phyloP scores from a whole-genome alignment of 2,888 invertebrate genomes.

The Trichopria drosophilae region DNA sequence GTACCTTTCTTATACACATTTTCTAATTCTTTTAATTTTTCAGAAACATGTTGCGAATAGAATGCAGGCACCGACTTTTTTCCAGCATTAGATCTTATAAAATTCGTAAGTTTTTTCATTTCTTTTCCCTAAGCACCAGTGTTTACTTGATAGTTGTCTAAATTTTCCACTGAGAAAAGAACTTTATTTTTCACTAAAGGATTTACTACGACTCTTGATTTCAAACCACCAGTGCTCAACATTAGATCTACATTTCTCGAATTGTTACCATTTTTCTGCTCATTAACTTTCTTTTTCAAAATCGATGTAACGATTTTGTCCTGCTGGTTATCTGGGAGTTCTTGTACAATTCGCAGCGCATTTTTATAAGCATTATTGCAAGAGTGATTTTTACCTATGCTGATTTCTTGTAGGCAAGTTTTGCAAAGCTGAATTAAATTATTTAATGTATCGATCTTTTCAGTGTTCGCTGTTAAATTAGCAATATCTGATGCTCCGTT shows the following conservation, averaged over 20 bases:
- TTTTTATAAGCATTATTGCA: not conserved
- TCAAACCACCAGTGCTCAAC: no score
- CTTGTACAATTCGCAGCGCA: not conserved
- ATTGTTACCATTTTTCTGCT: no score
- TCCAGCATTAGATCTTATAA: not conserved
- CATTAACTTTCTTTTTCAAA: no score
- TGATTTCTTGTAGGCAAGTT: not conserved
- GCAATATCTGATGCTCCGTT: not conserved
- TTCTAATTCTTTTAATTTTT: slow-evolving; percentile 1
- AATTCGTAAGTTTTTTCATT: not conserved
- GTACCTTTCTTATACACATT: not conserved
- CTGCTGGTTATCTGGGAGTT: not conserved
- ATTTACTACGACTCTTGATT: no score
- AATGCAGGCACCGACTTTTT: not conserved
- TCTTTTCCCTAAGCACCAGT: not conserved
- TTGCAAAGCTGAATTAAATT: not conserved
- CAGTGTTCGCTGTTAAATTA: not conserved
- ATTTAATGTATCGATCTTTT: not conserved
- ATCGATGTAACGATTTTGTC: no score
- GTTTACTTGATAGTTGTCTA: slow-evolving; percentile 4
- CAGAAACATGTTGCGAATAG: not conserved
- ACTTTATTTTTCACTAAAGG: not conserved
- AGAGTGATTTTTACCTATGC: not conserved
- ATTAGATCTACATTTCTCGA: no score
- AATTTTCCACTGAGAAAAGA: not conserved